Evolutionary conservation across 2,888 invertebrate species (phyloP), one percentile per base, ranked within the genome.

Genomic region (Heliconius charithonia): DNA sequence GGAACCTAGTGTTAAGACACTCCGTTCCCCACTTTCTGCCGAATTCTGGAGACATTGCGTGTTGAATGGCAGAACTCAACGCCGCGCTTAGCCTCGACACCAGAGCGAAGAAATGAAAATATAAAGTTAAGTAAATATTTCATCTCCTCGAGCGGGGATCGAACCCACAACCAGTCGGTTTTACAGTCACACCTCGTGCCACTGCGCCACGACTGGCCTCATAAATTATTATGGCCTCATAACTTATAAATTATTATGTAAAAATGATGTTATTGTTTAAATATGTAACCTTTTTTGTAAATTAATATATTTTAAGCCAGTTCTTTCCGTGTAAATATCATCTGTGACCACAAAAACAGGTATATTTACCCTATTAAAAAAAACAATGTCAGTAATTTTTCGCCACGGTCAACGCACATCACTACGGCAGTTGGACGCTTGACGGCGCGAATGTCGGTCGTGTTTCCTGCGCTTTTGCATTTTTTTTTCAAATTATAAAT

Each of bases 351-450:
- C n/a, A 41, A 29, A 45, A 74, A 74, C 74, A 45, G 73, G 78
- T 73, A 77, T 67, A 59, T 73, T 69, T 73, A 13, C 66, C 41
- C 29, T 63, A 67, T 41, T 67, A 76, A 73, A 73, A 75, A 69
- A 29, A 29, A 69, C 56, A 79, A 62, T 73, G 32, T 32, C 22
- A 69, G 67, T 29, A 67, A 73, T 72, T 76, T 41, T 73, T 63
- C 45, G 77, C 82, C 78, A 84, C 59, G n/a, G 59, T n/a, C 59
- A 10, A n/a, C 84, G 86, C 89, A 83, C 92, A 85, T 87, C 92
- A 87, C 93, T 91, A 90, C 78, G 82, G 83, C 90, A 93, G 93
- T 93, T 85, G 83, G 82, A 85, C 89, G 88, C 87, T 82, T 83
- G 86, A 82, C 88, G 86, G 88, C 88, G 87, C 81, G 80, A 83